Percentiles rank a stretch among this genome's conserved stretches.
Evolutionary conservation across 2,888 invertebrate genomes (phyloP).

Genomic region (Agrotis ipsilon): DNA sequence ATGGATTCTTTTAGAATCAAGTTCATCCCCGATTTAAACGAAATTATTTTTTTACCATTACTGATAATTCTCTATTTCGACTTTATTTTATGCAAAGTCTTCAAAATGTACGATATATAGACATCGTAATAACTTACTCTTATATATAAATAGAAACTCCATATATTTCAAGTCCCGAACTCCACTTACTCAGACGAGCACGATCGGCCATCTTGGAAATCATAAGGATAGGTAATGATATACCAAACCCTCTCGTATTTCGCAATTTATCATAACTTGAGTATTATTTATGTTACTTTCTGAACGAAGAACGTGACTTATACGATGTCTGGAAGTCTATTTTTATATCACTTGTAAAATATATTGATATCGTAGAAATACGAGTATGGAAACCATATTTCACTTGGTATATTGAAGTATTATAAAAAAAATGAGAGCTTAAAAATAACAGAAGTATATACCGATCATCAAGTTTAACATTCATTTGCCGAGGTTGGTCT

Average conservation of each 20-base stretch:
- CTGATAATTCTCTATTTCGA: not conserved
- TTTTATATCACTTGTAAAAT: slow-evolving; percentile 19
- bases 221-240: slow-evolving; percentile 40
- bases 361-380: slow-evolving; percentile 10
- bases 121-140: not conserved
- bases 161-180: slow-evolving; percentile 43
- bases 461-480: too few species aligned
- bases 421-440: too few species aligned
- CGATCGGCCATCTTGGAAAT: slow-evolving; percentile 31
- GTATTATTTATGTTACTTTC: slow-evolving; percentile 53
- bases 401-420: too few species aligned
- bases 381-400: not conserved
- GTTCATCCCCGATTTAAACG: not conserved
- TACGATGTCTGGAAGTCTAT: slow-evolving; percentile 18
- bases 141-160: slow-evolving; percentile 3
- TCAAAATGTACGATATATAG: not conserved
- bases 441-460: too few species aligned
- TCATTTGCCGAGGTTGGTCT: not conserved
- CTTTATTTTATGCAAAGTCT: not conserved
- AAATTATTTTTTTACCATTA: not conserved
- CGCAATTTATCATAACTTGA: slow-evolving; percentile 56
- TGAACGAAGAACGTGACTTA: slow-evolving; percentile 30
- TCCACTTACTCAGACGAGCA: slow-evolving; percentile 9
- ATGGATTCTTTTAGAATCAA: not conserved
- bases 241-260: slow-evolving; percentile 47